Base-by-base conservation (phyloP, 2,888 invertebrate species). In the Entomobrya multifasciata region DNA sequence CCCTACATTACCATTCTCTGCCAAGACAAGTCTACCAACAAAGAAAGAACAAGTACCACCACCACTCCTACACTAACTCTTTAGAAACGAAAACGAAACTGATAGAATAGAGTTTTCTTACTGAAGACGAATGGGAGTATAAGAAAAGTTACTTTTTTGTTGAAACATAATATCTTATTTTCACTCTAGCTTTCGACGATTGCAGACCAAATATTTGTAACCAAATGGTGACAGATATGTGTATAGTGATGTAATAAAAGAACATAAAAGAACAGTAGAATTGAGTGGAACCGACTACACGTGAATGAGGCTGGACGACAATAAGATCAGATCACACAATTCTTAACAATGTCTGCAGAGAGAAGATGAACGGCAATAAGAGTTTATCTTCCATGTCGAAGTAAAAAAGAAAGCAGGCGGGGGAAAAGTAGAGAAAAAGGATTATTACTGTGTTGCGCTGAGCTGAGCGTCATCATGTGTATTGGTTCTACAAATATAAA, bases 1-100 rank as follows among this genome's bases (percentile, higher is more conserved):
- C 47, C n/a, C 10, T 70, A 49, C 49, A 49, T 49, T 70, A 47
- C 41, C 70, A 70, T 49, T 70, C 27, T 70, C 27, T 70, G 47
- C 25, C 67, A 49, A 36, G 5, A 36, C 8, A 49, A 15, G 8
- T 10, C 15, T 11, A 47, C 11, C 67, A 47, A 70, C 47, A 47
- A 47, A 70, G 70, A 47, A 70, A 70, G 70, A 47, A 25, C 47
- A 70, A 25, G 10, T 44, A 70, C 70, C 27, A 47, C 25, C 57
- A 57, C 25, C 15, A 6, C 49, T 15, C n/a, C n/a, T n/a, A 25
- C 49, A n/a, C n/a, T n/a, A n/a, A n/a, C 25, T 70, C 70, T 70
- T n/a, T 47, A 6, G 70, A 15, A 49, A n/a, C 22, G 70, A 70
- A 47, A 70, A 15, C 47, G 22, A 44, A 67, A 44, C 20, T 20